Conservation (phyloP, 2,888 invertebrate species). For the Dicranocentrus wangi region DNA sequence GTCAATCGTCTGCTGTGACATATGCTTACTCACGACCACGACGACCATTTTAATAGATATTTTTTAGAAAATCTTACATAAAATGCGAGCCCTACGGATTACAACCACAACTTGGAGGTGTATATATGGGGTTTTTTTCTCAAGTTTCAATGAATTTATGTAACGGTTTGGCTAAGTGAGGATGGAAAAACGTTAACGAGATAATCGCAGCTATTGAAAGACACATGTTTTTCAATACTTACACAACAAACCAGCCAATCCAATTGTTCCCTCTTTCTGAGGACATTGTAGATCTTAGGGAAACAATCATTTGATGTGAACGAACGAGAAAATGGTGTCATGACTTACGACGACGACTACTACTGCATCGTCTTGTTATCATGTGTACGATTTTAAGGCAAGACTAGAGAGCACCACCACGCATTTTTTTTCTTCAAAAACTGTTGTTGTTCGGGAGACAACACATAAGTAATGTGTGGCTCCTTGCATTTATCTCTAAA, state of each 20-base stretch:
- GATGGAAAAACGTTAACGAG: slow-evolving; percentile 33
- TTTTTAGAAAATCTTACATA: not conserved
- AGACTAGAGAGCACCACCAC: too few relatives aligned
- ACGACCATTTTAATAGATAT: not conserved
- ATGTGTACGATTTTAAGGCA: too few relatives aligned
- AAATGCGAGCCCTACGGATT: too few relatives aligned
- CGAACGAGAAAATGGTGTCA: slow-evolving; percentile 28
- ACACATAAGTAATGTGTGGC: too few relatives aligned
- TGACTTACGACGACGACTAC: too few relatives aligned
- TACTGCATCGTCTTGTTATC: too few relatives aligned
- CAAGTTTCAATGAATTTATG: too few relatives aligned
- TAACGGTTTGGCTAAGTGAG: not conserved
- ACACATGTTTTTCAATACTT: slow-evolving; percentile 43
- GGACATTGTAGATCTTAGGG: not conserved
- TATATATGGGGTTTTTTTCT: too few relatives aligned
- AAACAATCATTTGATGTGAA: slow-evolving; percentile 33
- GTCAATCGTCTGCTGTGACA: slow-evolving; percentile 5
- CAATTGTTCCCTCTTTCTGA: slow-evolving; percentile 6
- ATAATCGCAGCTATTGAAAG: slow-evolving; percentile 49
- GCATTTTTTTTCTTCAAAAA: too few relatives aligned
- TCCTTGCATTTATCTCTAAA: too few relatives aligned
- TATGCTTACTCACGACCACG: slow-evolving; percentile 13
- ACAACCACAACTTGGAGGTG: too few relatives aligned
- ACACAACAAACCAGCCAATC: not conserved
- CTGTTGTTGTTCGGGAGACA: too few relatives aligned